A percentile compares a stretch with the other conserved stretches of the same genome.
Evolutionary conservation across 2,888 invertebrate genomes (phyloP).

Genomic region (Cheilosia pagana): DNA sequence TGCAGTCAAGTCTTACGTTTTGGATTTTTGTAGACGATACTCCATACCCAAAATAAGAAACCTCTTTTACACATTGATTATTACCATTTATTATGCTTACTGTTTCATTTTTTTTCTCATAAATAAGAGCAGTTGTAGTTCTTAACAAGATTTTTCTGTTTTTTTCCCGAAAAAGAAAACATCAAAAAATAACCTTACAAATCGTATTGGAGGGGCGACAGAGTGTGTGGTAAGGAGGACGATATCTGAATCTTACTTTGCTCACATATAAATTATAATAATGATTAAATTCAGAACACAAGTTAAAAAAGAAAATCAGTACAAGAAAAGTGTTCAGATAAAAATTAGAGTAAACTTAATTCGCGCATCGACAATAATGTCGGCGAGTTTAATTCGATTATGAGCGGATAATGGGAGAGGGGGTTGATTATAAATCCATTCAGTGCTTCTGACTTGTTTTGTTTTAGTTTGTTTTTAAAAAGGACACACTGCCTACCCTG

Average conservation of each 20-base stretch:
- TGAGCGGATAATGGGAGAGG: slow-evolving; percentile 10
- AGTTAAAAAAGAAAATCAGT: slow-evolving; percentile 29
- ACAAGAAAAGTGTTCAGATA: slow-evolving; percentile 5
- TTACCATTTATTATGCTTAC: slow-evolving; percentile 12
- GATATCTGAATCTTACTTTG: neutral
- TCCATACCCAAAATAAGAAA: neutral
- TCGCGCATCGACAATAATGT: neutral
- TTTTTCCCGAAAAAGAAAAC: slow-evolving; percentile 12
- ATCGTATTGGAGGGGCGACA: neutral
- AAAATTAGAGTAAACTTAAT: slow-evolving; percentile 48
- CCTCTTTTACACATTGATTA: slow-evolving; percentile 5
- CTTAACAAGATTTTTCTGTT: neutral
- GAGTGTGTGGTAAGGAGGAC: neutral
- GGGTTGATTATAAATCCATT: slow-evolving; percentile 44
- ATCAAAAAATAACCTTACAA: slow-evolving; percentile 33
- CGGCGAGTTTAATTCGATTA: slow-evolving; percentile 2
- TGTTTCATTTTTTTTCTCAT: slow-evolving; percentile 7
- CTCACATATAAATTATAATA: slow-evolving; percentile 16
- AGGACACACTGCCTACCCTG: slow-evolving; percentile 38
- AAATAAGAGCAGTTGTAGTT: neutral
- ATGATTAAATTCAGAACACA: slow-evolving; percentile 25
- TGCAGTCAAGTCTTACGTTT: too few species aligned
- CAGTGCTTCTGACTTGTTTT: slow-evolving; percentile 18
- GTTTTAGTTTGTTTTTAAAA: slow-evolving; percentile 23
- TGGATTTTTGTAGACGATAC: too few species aligned